Conservation (phyloP, 2,113 vertebrate genomes). For the Perognathus longimembris region DNA sequence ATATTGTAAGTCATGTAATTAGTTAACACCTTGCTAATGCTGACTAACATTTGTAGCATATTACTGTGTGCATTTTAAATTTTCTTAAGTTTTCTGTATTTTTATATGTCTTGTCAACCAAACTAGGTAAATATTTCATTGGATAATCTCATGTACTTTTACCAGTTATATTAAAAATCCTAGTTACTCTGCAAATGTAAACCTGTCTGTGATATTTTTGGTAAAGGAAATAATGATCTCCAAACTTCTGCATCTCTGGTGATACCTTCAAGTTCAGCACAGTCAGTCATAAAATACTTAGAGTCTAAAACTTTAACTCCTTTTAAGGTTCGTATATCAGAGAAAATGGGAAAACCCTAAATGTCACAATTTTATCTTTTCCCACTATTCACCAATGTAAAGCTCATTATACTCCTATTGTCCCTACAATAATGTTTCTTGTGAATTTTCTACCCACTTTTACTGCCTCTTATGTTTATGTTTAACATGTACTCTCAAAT, state of each 20-base stretch:
- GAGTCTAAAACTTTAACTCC: constrained; percentile 19
- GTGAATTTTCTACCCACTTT: not conserved
- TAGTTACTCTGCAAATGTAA: constrained; percentile 28
- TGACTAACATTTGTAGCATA: constrained; percentile 26
- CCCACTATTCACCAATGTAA: not conserved
- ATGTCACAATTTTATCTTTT: not conserved
- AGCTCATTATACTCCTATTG: not conserved
- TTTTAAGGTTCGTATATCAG: not conserved
- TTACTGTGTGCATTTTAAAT: not conserved
- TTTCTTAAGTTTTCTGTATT: constrained; percentile 28
- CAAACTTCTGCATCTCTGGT: not conserved
- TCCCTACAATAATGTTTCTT: not conserved
- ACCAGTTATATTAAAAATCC: constrained; percentile 13
- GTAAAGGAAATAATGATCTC: not conserved
- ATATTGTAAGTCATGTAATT: constrained; percentile 15
- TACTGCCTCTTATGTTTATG: not conserved
- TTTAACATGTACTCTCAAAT: not conserved
- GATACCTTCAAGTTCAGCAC: not conserved
- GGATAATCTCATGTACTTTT: not conserved
- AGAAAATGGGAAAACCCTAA: too few relatives aligned
- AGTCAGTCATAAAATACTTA: not conserved
- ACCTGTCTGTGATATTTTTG: not conserved
- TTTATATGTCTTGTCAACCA: constrained; percentile 49
- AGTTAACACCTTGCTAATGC: constrained; percentile 21
- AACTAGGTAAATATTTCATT: constrained; percentile 42